These are phyloP conservation scores for Morpho achilles DNA, from an alignment of 2,888 invertebrate genomes.

Conservation along the genomic window DNA sequence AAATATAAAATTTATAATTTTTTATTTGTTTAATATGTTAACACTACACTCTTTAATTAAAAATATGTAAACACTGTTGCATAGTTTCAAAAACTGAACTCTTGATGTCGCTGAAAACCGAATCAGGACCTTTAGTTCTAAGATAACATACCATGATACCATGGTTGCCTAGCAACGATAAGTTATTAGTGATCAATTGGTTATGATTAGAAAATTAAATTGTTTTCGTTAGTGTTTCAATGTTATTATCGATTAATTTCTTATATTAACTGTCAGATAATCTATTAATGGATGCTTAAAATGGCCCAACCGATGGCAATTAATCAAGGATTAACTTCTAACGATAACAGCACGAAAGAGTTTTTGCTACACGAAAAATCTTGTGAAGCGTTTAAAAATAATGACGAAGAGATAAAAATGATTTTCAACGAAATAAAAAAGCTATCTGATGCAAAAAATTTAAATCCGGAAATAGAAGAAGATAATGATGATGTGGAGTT, in stretches of 20 bases:
- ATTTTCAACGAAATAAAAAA: conserved; percentile 85
- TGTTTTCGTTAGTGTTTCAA: background rate
- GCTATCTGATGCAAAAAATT: conserved; percentile 52
- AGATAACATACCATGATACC: too few species aligned
- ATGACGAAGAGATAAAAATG: conserved; percentile 82
- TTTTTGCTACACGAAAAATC: conserved; percentile 63
- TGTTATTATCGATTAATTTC: background rate
- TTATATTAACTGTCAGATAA: background rate
- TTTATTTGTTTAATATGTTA: too few species aligned
- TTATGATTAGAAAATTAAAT: background rate
- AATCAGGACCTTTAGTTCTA: too few species aligned
- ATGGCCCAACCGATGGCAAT: conserved; percentile 43
- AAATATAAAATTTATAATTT: too few species aligned
- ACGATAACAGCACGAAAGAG: conserved; percentile 67
- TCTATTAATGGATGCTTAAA: background rate
- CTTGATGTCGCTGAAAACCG: too few species aligned
- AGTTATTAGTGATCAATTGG: conserved; percentile 8
- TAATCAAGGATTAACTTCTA: conserved; percentile 47
- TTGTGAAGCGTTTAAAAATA: conserved; percentile 63
- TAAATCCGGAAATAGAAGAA: conserved; percentile 46
- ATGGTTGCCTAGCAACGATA: conserved; percentile 29
- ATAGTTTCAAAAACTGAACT: too few species aligned
- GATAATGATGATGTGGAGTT: conserved; percentile 65
- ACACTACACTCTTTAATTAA: too few species aligned
- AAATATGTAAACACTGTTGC: too few species aligned